Percentiles rank a stretch among this genome's conserved stretches.
Evolutionary conservation across 2,888 invertebrate genomes (phyloP).

Genomic region (Parnassius glacialis): DNA sequence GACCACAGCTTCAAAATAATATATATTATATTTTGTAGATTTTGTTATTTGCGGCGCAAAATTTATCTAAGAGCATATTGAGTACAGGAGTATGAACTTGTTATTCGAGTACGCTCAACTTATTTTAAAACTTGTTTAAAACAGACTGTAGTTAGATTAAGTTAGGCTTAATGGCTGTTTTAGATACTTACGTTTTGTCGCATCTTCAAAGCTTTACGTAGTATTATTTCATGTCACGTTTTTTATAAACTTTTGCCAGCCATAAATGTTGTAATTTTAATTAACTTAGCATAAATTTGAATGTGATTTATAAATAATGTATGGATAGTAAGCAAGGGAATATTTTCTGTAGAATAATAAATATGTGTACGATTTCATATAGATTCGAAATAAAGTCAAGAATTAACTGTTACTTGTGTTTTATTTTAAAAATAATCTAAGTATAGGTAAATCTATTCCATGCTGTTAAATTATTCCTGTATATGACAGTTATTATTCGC

Average conservation of each 20-base stretch:
- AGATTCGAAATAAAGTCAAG: constrained; percentile 71
- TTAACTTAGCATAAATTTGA: constrained; percentile 52
- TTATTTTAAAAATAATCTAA: constrained; percentile 25
- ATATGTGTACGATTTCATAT: constrained; percentile 65
- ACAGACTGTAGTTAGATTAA: constrained; percentile 20
- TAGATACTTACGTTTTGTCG: constrained; percentile 26
- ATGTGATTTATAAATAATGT: constrained; percentile 69
- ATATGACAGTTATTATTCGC: no score
- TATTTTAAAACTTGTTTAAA: constrained; percentile 8
- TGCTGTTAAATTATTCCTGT: no score
- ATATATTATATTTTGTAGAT: constrained; percentile 32
- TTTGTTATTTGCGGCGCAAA: constrained; percentile 34
- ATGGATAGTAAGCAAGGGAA: constrained; percentile 56
- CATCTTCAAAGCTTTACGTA: constrained; percentile 32
- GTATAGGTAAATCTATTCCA: no score
- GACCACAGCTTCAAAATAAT: constrained; percentile 50
- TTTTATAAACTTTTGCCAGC: constrained; percentile 53
- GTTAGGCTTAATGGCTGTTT: constrained; percentile 18
- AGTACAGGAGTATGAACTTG: constrained; percentile 14
- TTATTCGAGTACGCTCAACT: constrained; percentile 21
- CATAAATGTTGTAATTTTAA: constrained; percentile 52
- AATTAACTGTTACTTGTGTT: constrained; percentile 60
- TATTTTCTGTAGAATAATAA: constrained; percentile 63
- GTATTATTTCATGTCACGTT: constrained; percentile 33
- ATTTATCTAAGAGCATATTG: constrained; percentile 13